These are phyloP conservation scores for Chelonus formosanus DNA, from an alignment of 2,888 invertebrate species.

Conservation along the genomic window DNA sequence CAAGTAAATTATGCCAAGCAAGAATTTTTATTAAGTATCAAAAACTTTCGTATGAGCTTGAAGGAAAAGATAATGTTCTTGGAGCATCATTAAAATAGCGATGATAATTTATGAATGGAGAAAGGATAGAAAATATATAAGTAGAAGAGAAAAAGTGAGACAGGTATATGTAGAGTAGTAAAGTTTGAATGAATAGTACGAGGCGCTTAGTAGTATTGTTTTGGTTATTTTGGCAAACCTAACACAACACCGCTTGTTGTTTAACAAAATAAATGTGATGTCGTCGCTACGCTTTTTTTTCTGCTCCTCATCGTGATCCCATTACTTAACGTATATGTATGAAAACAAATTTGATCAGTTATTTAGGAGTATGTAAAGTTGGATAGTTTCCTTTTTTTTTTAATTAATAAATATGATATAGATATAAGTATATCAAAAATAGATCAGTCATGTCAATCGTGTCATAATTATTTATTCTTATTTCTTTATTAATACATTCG, in stretches of 20 bases:
- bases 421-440: too few relatives aligned
- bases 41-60: too few relatives aligned
- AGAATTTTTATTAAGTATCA: neutral
- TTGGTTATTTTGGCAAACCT: slow-evolving; percentile 64
- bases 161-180: slow-evolving; percentile 21
- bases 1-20: too few relatives aligned
- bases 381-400: neutral
- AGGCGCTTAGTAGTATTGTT: slow-evolving; percentile 49
- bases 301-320: slow-evolving; percentile 40
- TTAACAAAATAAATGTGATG: slow-evolving; percentile 64
- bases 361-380: slow-evolving; percentile 47
- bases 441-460: too few relatives aligned
- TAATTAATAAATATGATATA: too few relatives aligned
- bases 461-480: too few relatives aligned
- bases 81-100: too few relatives aligned
- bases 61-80: too few relatives aligned
- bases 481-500: too few relatives aligned
- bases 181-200: slow-evolving; percentile 23
- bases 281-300: slow-evolving; percentile 49
- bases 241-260: slow-evolving; percentile 61
- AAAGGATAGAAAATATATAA: neutral
- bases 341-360: slow-evolving; percentile 53
- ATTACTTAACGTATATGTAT: slow-evolving; percentile 48
- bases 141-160: slow-evolving; percentile 16
- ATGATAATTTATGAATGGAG: too few relatives aligned